A percentile compares a stretch with the other conserved stretches of the same genome.
phyloP scores from a whole-genome alignment of 2,888 invertebrate species.

The Lochmaea crataegi region DNA sequence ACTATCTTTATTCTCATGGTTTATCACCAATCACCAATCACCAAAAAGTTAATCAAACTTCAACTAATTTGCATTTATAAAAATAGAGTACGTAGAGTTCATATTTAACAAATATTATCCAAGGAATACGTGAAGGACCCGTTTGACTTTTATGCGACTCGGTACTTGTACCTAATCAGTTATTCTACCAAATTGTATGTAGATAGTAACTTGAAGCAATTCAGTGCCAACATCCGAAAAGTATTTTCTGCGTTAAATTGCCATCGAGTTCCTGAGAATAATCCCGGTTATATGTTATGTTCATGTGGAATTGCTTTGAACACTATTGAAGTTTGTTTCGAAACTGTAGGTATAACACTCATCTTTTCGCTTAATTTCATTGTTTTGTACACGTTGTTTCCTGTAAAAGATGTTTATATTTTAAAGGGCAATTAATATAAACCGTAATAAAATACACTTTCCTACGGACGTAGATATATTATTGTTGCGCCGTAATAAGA shows the following conservation, averaged over 20 bases:
- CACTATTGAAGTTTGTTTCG: conserved; percentile 31
- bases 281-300: conserved; percentile 24
- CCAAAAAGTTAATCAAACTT: background rate
- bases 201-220: conserved; percentile 16
- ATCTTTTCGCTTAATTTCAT: conserved; percentile 13
- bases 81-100: background rate
- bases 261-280: conserved; percentile 18
- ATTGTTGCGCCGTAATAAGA: no score
- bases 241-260: conserved; percentile 31
- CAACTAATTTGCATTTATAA: background rate
- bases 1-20: no score
- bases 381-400: background rate
- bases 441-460: background rate
- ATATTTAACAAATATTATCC: background rate
- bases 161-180: conserved; percentile 2
- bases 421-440: background rate
- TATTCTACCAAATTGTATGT: conserved; percentile 3
- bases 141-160: background rate
- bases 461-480: no score
- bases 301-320: conserved; percentile 25
- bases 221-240: conserved; percentile 49
- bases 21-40: background rate
- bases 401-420: background rate
- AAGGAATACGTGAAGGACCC: background rate
- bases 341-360: conserved; percentile 18